Base-by-base conservation (phyloP, 2,888 invertebrate species). In the Drosophila austrosaltans region DNA sequence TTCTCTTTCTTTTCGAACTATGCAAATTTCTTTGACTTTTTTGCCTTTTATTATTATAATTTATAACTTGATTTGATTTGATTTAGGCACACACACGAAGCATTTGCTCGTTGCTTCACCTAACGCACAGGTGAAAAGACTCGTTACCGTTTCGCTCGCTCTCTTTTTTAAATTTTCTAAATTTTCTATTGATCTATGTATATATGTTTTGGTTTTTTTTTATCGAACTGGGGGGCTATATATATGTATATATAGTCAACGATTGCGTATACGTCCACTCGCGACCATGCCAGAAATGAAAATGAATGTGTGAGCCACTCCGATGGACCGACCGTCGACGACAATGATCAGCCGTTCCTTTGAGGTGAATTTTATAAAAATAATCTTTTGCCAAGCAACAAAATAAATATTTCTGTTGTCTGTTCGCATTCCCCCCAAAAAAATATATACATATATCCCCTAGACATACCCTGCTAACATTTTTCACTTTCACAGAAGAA, bases 281-380 rank as follows among this genome's bases (percentile, higher is more conserved):
- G 81, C 90, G 81, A 89, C 77, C 90, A 81, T 81, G 82, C 82
- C 83, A 74, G 78, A 79, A 82, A 76, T 83, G 88, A 91, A 90
- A 91, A 91, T 90, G 88, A 90, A 90, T 82, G 77, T 78, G 70
- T 69, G 16, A 16, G 62, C 8, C 69, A 62, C 63, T 63, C 54
- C 56, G 44, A 40, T 53, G 54, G 16, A 44, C 42, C 63, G 63
- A 5, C 65, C 62, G 44, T 63, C 54, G 36, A 53, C 28, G 76
- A 63, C 67, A 89, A 76, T 80, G 89, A 89, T 89, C 89, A 88
- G 87, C 77, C 87, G 87, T 86, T 89, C 48, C 36, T 78, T 62
- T 87, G 90, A 90, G 86, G 90, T 89, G 90, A 86, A 71, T 84
- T 84, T 76, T 89, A 79, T 90, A 86, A 87, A 86, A 81, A 86